Conservation (phyloP, 1,140 invertebrate genomes). For the Idris sp. region DNA sequence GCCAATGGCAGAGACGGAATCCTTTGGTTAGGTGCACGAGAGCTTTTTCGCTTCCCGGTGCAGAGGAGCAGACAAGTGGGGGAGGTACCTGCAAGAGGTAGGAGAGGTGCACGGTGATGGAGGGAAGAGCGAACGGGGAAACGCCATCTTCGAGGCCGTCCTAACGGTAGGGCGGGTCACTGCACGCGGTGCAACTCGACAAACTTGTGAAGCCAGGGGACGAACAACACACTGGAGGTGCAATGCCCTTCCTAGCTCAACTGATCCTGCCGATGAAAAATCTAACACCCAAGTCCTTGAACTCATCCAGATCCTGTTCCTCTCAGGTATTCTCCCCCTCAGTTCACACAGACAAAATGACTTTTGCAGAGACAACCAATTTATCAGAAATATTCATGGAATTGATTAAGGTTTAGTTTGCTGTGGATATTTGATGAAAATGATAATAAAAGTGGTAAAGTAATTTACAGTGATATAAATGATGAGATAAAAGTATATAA, state of each 20-base stretch:
- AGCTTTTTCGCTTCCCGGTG: slow-evolving; percentile 64
- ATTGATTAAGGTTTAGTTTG: no score
- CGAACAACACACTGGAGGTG: slow-evolving; percentile 67
- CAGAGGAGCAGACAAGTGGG: slow-evolving; percentile 46
- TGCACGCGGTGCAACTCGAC: slow-evolving; percentile 76
- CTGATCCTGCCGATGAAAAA: slow-evolving; percentile 69
- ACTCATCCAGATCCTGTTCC: slow-evolving; percentile 59
- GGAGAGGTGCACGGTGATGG: slow-evolving; percentile 29
- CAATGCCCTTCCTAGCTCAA: slow-evolving; percentile 77
- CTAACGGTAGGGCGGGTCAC: slow-evolving; percentile 80
- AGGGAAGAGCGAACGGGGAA: slow-evolving; percentile 58
- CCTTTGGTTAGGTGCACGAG: slow-evolving; percentile 47
- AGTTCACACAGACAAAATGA: no score
- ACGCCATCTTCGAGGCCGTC: slow-evolving; percentile 76
- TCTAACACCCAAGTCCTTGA: slow-evolving; percentile 71
- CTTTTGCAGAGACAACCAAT: no score
- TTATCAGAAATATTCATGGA: no score
- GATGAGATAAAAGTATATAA: no score
- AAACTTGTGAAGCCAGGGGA: slow-evolving; percentile 67
- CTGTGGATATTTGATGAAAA: no score
- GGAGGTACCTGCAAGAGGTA: slow-evolving; percentile 30
- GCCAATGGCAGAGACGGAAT: slow-evolving; percentile 25
- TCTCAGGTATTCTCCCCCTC: no score
- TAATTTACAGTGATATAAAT: no score
- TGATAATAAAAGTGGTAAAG: no score